Evolutionary conservation across 2,113 vertebrate genomes (phyloP).

Genomic region (Alethe diademata): DNA sequence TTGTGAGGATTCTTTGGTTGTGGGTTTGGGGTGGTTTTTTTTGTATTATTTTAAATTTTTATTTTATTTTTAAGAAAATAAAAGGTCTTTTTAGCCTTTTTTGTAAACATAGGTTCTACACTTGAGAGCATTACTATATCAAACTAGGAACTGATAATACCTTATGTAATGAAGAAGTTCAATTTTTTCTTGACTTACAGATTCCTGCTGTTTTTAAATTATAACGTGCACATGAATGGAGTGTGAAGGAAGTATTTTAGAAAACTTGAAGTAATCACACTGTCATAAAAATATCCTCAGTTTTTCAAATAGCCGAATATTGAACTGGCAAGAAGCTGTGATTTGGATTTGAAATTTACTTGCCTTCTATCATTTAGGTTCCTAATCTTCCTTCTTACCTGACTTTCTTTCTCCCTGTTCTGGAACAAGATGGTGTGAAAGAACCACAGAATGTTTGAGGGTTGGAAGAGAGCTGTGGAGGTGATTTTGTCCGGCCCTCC

Average conservation of each 20-base stretch:
- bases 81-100: background rate
- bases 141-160: background rate
- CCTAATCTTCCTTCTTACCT: background rate
- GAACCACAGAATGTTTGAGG: background rate
- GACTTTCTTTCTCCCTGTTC: background rate
- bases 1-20: background rate
- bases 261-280: background rate
- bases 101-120: background rate
- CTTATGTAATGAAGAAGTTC: background rate
- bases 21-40: rapidly evolving
- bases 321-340: background rate
- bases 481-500: background rate
- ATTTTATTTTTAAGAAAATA: background rate
- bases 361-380: background rate
- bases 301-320: background rate
- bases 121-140: background rate
- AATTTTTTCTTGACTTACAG: background rate
- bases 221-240: background rate
- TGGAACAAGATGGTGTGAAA: background rate
- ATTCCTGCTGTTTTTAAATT: background rate
- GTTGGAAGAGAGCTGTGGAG: background rate
- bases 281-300: background rate
- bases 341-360: background rate
- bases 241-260: background rate
- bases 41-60: too few relatives aligned